Percentiles rank a stretch among this genome's conserved stretches.
Evolutionary conservation across 2,888 invertebrate species (phyloP).

Genomic region (Fabriciana adippe): DNA sequence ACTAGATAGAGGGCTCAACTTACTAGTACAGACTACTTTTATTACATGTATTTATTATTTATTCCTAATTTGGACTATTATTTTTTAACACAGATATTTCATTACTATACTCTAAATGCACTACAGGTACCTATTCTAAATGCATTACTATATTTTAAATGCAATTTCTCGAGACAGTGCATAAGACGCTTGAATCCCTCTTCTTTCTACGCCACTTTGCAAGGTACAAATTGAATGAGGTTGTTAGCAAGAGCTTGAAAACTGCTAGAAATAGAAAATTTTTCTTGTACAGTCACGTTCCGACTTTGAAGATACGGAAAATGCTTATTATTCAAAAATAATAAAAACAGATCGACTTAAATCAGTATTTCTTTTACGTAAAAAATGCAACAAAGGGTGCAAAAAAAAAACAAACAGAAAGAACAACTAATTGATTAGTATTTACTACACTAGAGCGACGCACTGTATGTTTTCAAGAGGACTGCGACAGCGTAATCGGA

Average conservation of each 20-base stretch:
- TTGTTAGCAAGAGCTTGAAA: conserved; percentile 17
- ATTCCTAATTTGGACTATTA: too few species aligned
- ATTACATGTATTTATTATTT: too few species aligned
- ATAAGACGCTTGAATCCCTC: conserved; percentile 5
- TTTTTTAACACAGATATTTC: too few species aligned
- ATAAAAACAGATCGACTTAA: too few species aligned
- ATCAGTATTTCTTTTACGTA: too few species aligned
- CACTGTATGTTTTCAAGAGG: conserved; percentile 24
- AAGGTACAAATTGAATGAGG: conserved; percentile 24
- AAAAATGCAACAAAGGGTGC: not conserved
- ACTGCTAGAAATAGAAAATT: conserved; percentile 13
- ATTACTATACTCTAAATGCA: too few species aligned
- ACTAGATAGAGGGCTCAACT: too few species aligned
- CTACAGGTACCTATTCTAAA: too few species aligned
- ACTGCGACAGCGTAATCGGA: conserved; percentile 33
- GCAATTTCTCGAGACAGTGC: conserved; percentile 1
- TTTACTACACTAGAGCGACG: conserved; percentile 4
- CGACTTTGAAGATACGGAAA: not conserved
- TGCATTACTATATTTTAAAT: not conserved
- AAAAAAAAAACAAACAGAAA: not conserved
- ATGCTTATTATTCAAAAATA: too few species aligned
- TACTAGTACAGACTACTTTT: too few species aligned
- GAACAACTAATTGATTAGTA: not conserved
- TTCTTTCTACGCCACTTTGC: conserved; percentile 4
- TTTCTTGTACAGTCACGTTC: conserved; percentile 18